Conservation (phyloP, 2,113 vertebrate genomes). For the Ophiodon elongatus region DNA sequence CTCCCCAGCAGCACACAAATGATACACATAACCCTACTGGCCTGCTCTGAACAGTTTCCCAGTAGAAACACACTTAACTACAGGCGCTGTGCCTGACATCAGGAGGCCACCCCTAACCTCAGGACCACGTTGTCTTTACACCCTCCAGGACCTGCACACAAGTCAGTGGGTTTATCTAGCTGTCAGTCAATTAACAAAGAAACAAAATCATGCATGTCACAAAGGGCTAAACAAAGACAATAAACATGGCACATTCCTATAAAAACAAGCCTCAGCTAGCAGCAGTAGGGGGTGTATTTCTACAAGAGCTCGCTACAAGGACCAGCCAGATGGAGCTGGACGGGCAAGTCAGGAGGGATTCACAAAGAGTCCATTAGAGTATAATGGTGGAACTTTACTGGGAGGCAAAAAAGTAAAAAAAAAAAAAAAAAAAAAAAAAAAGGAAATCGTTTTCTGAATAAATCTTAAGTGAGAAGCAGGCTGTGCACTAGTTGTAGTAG, state of each 20-base stretch:
- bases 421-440: background rate
- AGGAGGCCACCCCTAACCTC: constrained; percentile 35
- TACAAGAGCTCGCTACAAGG: constrained; percentile 17
- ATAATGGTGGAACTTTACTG: background rate
- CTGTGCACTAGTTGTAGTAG: background rate
- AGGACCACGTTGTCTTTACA: constrained; percentile 49
- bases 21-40: constrained; percentile 67
- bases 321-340: constrained; percentile 38
- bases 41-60: constrained; percentile 69
- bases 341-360: constrained; percentile 5
- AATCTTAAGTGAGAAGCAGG: background rate
- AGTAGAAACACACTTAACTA: constrained; percentile 50
- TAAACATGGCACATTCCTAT: constrained; percentile 63
- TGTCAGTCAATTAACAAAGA: constrained; percentile 69
- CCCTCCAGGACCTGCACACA: constrained; percentile 27
- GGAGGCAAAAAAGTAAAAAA: background rate
- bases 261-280: constrained; percentile 65
- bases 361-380: background rate
- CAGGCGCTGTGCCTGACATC: constrained; percentile 40
- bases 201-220: constrained; percentile 60
- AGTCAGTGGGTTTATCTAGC: constrained; percentile 56
- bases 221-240: constrained; percentile 66
- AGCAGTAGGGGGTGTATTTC: constrained; percentile 25
- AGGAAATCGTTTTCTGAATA: background rate
- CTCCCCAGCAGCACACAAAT: constrained; percentile 75